These are phyloP conservation scores for Poeciliopsis prolifica DNA, from an alignment of 2,113 vertebrate genomes.

Conservation along the genomic window DNA sequence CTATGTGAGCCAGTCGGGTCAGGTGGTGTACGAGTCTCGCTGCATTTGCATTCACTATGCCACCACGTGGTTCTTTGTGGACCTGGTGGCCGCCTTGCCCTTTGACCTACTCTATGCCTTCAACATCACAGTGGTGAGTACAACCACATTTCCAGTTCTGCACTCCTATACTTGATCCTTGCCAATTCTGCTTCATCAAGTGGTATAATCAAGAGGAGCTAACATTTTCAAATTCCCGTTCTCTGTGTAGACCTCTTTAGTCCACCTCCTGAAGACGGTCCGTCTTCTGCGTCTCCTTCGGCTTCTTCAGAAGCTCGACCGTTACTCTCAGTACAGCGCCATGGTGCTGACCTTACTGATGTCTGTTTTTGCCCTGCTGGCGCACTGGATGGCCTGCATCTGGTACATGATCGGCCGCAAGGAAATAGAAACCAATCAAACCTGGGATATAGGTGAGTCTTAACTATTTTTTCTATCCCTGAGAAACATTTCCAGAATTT, in stretches of 20 bases:
- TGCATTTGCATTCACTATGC: conserved; percentile 91
- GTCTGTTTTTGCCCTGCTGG: conserved; percentile 91
- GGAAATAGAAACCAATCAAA: conserved; percentile 84
- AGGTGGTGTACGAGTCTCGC: conserved; percentile 88
- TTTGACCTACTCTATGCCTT: conserved; percentile 92
- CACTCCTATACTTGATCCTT: background rate
- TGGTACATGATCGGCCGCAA: conserved; percentile 91
- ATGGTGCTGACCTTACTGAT: conserved; percentile 93
- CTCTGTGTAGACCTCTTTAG: conserved; percentile 80
- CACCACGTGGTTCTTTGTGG: conserved; percentile 93
- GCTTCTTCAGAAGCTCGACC: conserved; percentile 90
- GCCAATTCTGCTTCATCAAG: background rate
- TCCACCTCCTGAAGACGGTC: conserved; percentile 89
- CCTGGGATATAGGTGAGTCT: conserved; percentile 92
- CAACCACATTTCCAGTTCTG: background rate
- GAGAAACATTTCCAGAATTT: no score
- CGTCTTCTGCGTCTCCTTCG: conserved; percentile 88
- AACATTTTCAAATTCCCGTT: background rate
- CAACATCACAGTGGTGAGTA: conserved; percentile 90
- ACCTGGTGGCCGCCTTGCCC: conserved; percentile 89
- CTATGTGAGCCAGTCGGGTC: conserved; percentile 90
- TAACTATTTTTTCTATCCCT: no score
- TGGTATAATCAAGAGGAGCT: background rate
- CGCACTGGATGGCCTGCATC: conserved; percentile 94
- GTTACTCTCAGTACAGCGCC: conserved; percentile 93